phyloP scores from a whole-genome alignment of 2,888 invertebrate species.

The Thalpophila matura region DNA sequence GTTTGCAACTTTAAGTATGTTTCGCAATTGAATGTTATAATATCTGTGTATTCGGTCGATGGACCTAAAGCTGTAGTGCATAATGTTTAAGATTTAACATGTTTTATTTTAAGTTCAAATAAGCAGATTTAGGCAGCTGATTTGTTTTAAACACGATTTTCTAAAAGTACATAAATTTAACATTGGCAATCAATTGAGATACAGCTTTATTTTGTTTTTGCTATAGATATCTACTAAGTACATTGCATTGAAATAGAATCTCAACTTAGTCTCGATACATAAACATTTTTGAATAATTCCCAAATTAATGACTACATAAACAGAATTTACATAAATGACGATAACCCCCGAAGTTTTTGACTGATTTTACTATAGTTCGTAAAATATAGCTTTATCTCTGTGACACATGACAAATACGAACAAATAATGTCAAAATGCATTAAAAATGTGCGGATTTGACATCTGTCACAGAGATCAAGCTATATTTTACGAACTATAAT shows the following conservation, averaged over 20 bases:
- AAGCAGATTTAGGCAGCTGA: neutral
- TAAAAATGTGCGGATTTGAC: too few species aligned
- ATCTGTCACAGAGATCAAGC: too few species aligned
- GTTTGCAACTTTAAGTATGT: slow-evolving; percentile 23
- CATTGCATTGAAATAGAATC: slow-evolving; percentile 11
- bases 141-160: neutral
- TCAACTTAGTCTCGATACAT: neutral
- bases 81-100: slow-evolving; percentile 28
- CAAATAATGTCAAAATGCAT: too few species aligned
- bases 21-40: slow-evolving; percentile 17
- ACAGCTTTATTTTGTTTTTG: neutral
- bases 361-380: slow-evolving; percentile 43
- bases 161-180: neutral
- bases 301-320: neutral
- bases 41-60: slow-evolving; percentile 24
- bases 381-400: too few species aligned
- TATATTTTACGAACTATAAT: neutral
- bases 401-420: too few species aligned
- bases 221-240: too few species aligned
- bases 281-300: neutral
- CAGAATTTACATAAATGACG: neutral
- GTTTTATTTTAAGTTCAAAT: slow-evolving; percentile 33
- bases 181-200: neutral
- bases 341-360: slow-evolving; percentile 28
- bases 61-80: slow-evolving; percentile 41